phyloP scores from a whole-genome alignment of 2,888 invertebrate species.

The Polyommatus iphigenia region DNA sequence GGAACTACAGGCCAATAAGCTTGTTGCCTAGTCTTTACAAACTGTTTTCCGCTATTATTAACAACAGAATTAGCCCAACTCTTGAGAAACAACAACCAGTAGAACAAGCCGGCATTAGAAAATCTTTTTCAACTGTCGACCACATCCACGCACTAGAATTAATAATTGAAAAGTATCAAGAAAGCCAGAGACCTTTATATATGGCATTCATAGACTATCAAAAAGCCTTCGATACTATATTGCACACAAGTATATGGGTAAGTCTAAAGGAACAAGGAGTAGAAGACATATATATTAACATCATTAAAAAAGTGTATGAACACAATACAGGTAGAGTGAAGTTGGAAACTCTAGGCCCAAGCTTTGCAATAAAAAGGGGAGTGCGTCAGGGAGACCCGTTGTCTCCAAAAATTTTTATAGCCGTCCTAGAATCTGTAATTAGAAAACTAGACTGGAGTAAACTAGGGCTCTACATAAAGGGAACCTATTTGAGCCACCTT shows the following conservation, averaged over 20 bases:
- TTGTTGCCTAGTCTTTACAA: slow-evolving; percentile 38
- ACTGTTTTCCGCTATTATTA: slow-evolving; percentile 37
- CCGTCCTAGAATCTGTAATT: not conserved
- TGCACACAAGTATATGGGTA: slow-evolving; percentile 37
- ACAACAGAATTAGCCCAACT: slow-evolving; percentile 33
- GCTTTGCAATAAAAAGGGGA: too few relatives aligned
- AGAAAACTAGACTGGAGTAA: slow-evolving; percentile 23
- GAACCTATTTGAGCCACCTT: slow-evolving; percentile 23
- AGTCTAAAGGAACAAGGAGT: slow-evolving; percentile 34
- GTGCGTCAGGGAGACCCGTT: too few relatives aligned
- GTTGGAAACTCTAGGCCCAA: too few relatives aligned
- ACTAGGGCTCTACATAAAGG: slow-evolving; percentile 3
- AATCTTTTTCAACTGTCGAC: slow-evolving; percentile 35
- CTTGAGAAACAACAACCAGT: slow-evolving; percentile 38
- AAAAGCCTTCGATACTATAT: slow-evolving; percentile 37
- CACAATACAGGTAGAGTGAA: not conserved
- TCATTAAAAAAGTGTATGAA: slow-evolving; percentile 37
- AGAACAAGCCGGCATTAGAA: slow-evolving; percentile 41
- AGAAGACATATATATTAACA: slow-evolving; percentile 33
- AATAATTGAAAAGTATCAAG: slow-evolving; percentile 39
- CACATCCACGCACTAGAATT: slow-evolving; percentile 27
- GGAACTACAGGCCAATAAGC: slow-evolving; percentile 40
- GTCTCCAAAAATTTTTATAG: too few relatives aligned
- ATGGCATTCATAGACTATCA: slow-evolving; percentile 35
- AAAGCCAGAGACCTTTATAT: slow-evolving; percentile 26